These are phyloP conservation scores for Enoplosus armatus DNA, from an alignment of 2,797 vertebrate species.

Conservation along the genomic window DNA sequence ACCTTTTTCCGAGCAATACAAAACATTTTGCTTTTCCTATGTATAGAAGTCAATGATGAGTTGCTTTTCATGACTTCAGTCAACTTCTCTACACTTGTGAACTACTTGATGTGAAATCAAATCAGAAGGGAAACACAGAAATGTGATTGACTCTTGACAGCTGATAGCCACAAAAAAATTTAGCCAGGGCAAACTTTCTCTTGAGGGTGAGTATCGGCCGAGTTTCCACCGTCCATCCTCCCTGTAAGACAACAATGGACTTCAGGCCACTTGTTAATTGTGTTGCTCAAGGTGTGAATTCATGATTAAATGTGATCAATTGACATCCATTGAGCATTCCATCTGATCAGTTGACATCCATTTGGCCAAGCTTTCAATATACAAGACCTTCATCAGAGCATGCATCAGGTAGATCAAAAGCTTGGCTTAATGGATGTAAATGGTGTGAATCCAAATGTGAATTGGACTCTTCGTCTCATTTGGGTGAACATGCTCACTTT, in stretches of 20 bases:
- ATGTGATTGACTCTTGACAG: background rate
- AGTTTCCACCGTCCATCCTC: background rate
- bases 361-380: constrained; percentile 18
- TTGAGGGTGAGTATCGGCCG: background rate
- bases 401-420: background rate
- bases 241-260: background rate
- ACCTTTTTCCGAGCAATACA: background rate
- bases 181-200: background rate
- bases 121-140: background rate
- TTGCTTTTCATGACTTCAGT: background rate
- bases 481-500: background rate
- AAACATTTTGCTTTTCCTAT: background rate
- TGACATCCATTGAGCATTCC: constrained; percentile 5
- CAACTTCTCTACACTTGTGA: background rate
- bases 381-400: constrained; percentile 1
- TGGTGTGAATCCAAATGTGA: background rate
- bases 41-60: background rate
- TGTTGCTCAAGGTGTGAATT: background rate
- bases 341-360: constrained; percentile 24
- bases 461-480: constrained; percentile 4
- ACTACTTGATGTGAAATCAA: background rate
- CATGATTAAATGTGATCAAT: constrained; percentile 16
- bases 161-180: background rate
- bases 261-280: background rate
- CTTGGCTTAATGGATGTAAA: background rate